These are phyloP conservation scores for Calephelis perditalis DNA, from an alignment of 2,888 invertebrate genomes.

Conservation along the genomic window DNA sequence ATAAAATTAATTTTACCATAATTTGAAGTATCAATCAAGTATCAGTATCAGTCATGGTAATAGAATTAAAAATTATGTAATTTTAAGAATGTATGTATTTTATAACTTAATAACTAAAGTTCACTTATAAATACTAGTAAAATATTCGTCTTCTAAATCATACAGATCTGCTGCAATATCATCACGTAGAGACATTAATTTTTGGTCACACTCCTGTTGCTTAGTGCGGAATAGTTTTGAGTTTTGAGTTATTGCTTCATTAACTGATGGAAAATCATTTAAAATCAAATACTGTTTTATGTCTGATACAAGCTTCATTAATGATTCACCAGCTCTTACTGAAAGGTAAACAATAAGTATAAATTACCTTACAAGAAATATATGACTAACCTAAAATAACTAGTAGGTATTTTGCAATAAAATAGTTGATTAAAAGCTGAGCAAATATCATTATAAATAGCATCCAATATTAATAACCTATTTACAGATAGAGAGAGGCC, in stretches of 20 bases:
- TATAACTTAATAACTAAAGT: not conserved
- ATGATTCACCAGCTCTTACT: constrained; percentile 96
- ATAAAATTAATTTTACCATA: too few relatives aligned
- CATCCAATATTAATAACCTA: too few relatives aligned
- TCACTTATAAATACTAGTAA: constrained; percentile 89
- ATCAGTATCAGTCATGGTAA: too few relatives aligned
- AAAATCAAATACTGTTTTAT: constrained; percentile 98
- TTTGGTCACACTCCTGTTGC: constrained; percentile 95
- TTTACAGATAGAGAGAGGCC: too few relatives aligned
- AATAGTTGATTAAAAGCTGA: too few relatives aligned
- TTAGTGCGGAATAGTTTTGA: constrained; percentile 92
- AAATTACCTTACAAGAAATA: not conserved
- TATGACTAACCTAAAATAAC: too few relatives aligned
- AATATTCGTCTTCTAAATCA: constrained; percentile 95
- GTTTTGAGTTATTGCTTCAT: constrained; percentile 97
- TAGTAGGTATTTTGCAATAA: too few relatives aligned
- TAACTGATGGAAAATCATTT: constrained; percentile 98
- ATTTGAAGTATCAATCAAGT: too few relatives aligned
- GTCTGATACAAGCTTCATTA: constrained; percentile 98
- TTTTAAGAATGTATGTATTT: too few relatives aligned
- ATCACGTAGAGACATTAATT: constrained; percentile 93
- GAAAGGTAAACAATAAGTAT: constrained; percentile 42
- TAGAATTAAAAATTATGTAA: not conserved
- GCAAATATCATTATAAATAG: too few relatives aligned
- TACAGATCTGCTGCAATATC: constrained; percentile 96